Conservation (phyloP, 2,113 vertebrate species). For the Mustela lutreola region DNA sequence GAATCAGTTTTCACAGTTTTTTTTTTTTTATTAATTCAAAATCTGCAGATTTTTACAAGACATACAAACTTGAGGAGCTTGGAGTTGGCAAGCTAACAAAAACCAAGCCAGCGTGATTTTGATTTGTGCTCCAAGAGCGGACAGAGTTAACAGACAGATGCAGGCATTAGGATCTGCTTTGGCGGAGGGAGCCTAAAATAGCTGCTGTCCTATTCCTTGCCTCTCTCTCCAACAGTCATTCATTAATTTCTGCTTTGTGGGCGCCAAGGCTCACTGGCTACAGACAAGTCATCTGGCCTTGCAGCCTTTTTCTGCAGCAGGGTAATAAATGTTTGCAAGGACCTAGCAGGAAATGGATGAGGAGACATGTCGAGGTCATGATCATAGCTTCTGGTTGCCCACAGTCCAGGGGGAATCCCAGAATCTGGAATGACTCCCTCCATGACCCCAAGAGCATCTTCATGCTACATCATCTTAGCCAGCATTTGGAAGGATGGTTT, state of each 20-base stretch:
- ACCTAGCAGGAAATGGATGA: constrained; percentile 41
- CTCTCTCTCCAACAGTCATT: constrained; percentile 49
- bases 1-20: not conserved
- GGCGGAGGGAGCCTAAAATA: constrained; percentile 34
- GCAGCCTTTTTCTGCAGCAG: constrained; percentile 49
- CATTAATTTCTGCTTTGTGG: constrained; percentile 69
- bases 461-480: not conserved
- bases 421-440: constrained; percentile 31
- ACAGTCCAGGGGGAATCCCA: constrained; percentile 40
- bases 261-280: not conserved
- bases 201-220: constrained; percentile 17
- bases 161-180: constrained; percentile 8
- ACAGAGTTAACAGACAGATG: not conserved
- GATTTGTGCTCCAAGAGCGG: constrained; percentile 27
- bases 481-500: not conserved
- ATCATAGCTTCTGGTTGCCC: constrained; percentile 17
- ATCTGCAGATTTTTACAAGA: constrained; percentile 67
- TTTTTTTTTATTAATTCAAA: constrained; percentile 62
- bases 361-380: not conserved
- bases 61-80: constrained; percentile 19
- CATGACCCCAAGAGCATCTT: constrained; percentile 50
- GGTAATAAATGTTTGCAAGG: constrained; percentile 67
- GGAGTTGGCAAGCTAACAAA: constrained; percentile 54
- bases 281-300: constrained; percentile 66
- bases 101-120: not conserved